Evolutionary conservation across 2,888 invertebrate genomes (phyloP).

Genomic region (Morpho deidamia): DNA sequence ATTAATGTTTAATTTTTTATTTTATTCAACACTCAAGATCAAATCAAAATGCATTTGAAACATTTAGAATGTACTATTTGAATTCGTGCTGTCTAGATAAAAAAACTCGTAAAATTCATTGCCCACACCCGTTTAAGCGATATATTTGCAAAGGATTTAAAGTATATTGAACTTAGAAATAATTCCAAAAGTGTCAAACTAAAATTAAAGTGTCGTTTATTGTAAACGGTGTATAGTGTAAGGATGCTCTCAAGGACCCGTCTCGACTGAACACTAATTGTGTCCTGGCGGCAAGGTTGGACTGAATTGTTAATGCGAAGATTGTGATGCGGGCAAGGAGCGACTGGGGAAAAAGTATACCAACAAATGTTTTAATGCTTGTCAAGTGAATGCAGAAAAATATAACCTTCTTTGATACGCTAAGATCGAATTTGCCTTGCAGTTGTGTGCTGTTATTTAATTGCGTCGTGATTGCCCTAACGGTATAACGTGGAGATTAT

Average conservation of each 20-base stretch:
- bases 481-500: constrained; percentile 10
- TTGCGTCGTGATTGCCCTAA: constrained; percentile 16
- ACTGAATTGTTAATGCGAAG: constrained; percentile 63
- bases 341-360: constrained; percentile 15
- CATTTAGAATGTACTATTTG: too few relatives aligned
- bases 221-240: constrained; percentile 27
- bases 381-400: neutral
- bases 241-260: constrained; percentile 47
- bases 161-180: too few relatives aligned
- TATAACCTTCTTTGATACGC: neutral
- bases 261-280: constrained; percentile 53
- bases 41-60: too few relatives aligned
- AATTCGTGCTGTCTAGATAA: too few relatives aligned
- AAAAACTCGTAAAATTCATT: too few relatives aligned
- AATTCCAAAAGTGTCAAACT: too few relatives aligned
- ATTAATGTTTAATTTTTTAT: too few relatives aligned
- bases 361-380: constrained; percentile 4
- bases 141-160: too few relatives aligned
- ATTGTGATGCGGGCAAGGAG: constrained; percentile 56
- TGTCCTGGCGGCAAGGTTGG: constrained; percentile 59
- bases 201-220: constrained; percentile 8
- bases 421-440: constrained; percentile 10
- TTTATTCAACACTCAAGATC: too few relatives aligned
- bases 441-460: constrained; percentile 5
- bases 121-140: too few relatives aligned